Evolutionary conservation across 1,140 invertebrate species (phyloP).

Genomic region (Drosophila punjabiensis): DNA sequence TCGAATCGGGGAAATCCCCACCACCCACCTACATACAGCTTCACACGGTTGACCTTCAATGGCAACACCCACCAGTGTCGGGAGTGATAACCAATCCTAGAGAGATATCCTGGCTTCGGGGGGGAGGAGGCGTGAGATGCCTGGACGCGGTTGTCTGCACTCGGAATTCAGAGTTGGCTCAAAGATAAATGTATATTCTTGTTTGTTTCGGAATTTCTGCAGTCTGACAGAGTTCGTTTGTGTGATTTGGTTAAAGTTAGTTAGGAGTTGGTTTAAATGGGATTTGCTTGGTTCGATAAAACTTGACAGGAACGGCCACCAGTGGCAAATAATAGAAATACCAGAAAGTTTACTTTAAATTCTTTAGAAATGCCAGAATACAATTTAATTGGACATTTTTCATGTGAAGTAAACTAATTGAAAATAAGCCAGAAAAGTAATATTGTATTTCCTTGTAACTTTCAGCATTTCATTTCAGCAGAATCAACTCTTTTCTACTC

Average conservation of each 20-base stretch:
- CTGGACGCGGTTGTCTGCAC: conserved; percentile 45
- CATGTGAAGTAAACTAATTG: background rate
- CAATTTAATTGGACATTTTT: background rate
- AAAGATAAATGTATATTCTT: conserved; percentile 28
- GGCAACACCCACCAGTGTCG: conserved; percentile 49
- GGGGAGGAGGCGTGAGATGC: background rate
- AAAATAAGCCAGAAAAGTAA: background rate
- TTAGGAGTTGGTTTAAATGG: conserved; percentile 24
- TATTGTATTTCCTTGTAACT: background rate
- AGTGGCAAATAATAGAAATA: background rate
- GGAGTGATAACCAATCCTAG: conserved; percentile 39
- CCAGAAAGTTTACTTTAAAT: background rate
- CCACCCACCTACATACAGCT: conserved; percentile 8
- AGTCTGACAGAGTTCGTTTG: conserved; percentile 6
- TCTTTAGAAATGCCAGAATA: background rate
- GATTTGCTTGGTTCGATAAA: conserved; percentile 10
- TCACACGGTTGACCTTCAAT: conserved; percentile 61
- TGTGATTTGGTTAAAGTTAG: conserved; percentile 38
- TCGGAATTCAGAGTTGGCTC: conserved; percentile 23
- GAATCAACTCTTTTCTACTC: background rate
- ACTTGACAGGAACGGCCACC: conserved; percentile 1
- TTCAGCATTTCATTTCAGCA: background rate
- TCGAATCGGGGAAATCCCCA: conserved; percentile 29
- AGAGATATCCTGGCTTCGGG: conserved; percentile 14
- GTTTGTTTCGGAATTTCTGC: conserved; percentile 34